Conservation (phyloP, 2,888 invertebrate species). For the Idaea straminata region DNA sequence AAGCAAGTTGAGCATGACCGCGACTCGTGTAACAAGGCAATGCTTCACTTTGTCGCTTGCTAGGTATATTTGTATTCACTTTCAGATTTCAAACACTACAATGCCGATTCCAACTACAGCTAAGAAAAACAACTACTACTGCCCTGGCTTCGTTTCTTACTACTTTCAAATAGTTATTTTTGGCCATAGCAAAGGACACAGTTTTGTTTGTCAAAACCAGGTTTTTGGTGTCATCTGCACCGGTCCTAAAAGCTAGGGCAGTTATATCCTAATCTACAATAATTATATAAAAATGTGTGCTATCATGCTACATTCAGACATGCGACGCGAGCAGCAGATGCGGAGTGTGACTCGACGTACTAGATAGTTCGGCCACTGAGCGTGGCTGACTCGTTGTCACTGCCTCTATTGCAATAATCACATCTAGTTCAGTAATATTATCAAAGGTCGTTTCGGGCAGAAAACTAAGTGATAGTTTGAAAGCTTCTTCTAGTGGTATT, state of each 20-base stretch:
- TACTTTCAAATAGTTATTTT: background rate
- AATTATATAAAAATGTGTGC: slow-evolving; percentile 23
- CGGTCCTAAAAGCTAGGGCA: slow-evolving; percentile 9
- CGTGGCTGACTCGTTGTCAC: slow-evolving; percentile 34
- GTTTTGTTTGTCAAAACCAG: background rate
- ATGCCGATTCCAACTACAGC: background rate
- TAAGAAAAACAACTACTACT: background rate
- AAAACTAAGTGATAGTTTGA: background rate
- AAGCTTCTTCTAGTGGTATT: slow-evolving; percentile 42
- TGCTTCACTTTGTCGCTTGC: background rate
- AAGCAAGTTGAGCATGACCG: background rate
- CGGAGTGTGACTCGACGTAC: slow-evolving; percentile 16
- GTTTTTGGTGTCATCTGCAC: background rate
- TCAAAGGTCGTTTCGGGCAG: slow-evolving; percentile 6
- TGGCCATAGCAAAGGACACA: background rate
- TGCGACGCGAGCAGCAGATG: slow-evolving; percentile 35
- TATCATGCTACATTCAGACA: slow-evolving; percentile 30
- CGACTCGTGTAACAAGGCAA: background rate
- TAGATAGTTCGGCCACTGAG: slow-evolving; percentile 1
- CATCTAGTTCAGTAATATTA: slow-evolving; percentile 3
- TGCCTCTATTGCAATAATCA: slow-evolving; percentile 27
- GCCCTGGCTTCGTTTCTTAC: background rate
- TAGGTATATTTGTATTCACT: background rate
- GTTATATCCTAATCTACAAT: slow-evolving; percentile 6
- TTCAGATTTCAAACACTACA: background rate